Base-by-base conservation (phyloP, 2,888 invertebrate species). In the Diplazon laetatorius region DNA sequence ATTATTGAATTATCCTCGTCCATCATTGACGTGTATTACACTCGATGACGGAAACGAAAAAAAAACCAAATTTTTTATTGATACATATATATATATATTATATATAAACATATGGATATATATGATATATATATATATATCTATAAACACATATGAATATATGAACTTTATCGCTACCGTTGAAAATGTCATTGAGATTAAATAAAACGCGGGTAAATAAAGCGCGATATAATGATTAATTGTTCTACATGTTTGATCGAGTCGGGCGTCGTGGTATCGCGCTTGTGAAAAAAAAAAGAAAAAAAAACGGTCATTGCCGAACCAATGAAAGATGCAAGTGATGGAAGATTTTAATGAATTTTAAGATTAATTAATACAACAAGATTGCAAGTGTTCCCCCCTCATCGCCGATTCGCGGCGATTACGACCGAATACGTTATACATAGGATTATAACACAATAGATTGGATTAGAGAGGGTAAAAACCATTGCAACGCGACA, bases 161-260 rank as follows among this genome's bases (percentile, higher is more conserved):
- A 84, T 87, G 87, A 86, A 89, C 87, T 89, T 88, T 89, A 89
- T 90, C 86, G 86, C 86, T 87, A 88, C 82, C 88, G 90, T 89
- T 90, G 87, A 89, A 83, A 77, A 70, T 82, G 82, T 84, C 60
- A 72, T 77, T 62, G 68, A 71, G 62, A 73, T 73, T 62, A 73
- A 76, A 68, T 50, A 37, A 68, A 71, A 79, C 69, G 76, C 75
- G 74, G 66, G 46, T 46, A 69, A 63, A 14, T n/a, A n/a, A 60
- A 48, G 65, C 62, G 42, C 48, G 66, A 60, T 42, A 57, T 71
- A 60, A 55, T 65, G 59, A 52, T 39, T 20, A 39, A 74, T 57
- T 66, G 66, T 66, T 52, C 66, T 66, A 66, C 22, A 76, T 63
- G 44, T 60, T 62, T 70, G 39, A 78, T 52, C 63, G 59, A 59